Evolutionary conservation across 2,888 invertebrate genomes (phyloP).

Genomic region (Epinotia nisella): DNA sequence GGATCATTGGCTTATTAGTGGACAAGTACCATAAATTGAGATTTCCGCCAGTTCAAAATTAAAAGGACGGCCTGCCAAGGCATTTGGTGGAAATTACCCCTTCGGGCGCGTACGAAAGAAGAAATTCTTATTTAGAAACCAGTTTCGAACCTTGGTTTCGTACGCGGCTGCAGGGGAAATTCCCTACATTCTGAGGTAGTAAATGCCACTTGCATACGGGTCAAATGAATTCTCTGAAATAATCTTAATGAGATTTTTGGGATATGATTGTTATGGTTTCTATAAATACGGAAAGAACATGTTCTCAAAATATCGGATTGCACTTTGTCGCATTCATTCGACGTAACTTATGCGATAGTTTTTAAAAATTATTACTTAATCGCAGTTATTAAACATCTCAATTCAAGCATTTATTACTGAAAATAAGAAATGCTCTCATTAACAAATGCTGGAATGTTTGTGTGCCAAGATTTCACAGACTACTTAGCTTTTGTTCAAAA

Average conservation of each 20-base stretch:
- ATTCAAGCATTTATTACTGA: slow-evolving; percentile 21
- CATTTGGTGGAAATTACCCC: slow-evolving; percentile 7
- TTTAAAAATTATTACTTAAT: too few relatives aligned
- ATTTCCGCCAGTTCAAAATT: slow-evolving; percentile 70
- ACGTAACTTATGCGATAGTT: background rate
- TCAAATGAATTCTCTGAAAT: background rate
- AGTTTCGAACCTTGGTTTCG: too few relatives aligned
- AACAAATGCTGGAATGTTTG: slow-evolving; percentile 29
- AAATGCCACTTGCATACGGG: background rate
- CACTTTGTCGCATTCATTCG: background rate
- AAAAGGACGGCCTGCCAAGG: slow-evolving; percentile 46
- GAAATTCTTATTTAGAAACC: too few relatives aligned
- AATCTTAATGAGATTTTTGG: background rate
- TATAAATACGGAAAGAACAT: background rate
- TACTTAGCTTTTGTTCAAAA: background rate
- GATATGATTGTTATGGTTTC: background rate
- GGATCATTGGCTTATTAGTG: slow-evolving; percentile 68
- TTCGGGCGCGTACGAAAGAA: too few relatives aligned
- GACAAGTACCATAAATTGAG: slow-evolving; percentile 70
- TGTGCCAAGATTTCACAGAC: slow-evolving; percentile 14
- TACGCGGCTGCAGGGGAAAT: too few relatives aligned
- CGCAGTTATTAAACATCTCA: slow-evolving; percentile 25
- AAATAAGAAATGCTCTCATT: slow-evolving; percentile 10
- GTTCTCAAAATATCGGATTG: background rate
- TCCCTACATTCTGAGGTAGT: background rate